A percentile compares a stretch with the other conserved stretches of the same genome.
Conservation (phyloP, 2,797 vertebrate genomes). For the Eurystomus glaucurus region DNA sequence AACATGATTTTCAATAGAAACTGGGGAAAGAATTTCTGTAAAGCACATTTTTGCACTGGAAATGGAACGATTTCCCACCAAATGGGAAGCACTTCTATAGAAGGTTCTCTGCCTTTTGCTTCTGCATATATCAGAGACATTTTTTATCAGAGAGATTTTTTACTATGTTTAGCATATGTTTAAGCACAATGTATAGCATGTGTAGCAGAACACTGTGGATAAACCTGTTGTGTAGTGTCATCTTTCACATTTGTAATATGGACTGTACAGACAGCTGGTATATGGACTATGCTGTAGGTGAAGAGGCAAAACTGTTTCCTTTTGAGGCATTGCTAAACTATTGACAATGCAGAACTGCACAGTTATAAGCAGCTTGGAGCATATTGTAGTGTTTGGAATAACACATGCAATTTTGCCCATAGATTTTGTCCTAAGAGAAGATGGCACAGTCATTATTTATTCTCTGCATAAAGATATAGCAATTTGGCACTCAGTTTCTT, state of each 20-base stretch:
- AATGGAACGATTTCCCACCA: not conserved
- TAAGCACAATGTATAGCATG: not conserved
- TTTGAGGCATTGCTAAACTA: not conserved
- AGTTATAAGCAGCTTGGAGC: not conserved
- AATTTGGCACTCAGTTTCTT: not conserved
- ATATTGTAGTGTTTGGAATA: not conserved
- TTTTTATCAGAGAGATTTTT: too few relatives aligned
- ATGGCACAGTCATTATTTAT: not conserved
- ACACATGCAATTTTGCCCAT: not conserved
- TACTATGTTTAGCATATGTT: not conserved
- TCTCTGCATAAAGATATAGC: not conserved
- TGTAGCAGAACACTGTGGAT: not conserved
- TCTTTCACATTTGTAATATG: fast-evolving
- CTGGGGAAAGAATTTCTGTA: not conserved
- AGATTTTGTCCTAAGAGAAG: not conserved
- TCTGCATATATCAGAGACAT: not conserved
- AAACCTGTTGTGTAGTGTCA: not conserved
- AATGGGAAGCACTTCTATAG: not conserved
- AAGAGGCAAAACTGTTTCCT: not conserved
- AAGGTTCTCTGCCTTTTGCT: not conserved
- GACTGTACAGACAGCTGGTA: not conserved
- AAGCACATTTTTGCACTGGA: not conserved
- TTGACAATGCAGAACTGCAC: not conserved
- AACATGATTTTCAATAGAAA: not conserved
- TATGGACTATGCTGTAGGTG: not conserved